Base-by-base conservation (phyloP, 2,113 vertebrate species). In the Labeo rohita region DNA sequence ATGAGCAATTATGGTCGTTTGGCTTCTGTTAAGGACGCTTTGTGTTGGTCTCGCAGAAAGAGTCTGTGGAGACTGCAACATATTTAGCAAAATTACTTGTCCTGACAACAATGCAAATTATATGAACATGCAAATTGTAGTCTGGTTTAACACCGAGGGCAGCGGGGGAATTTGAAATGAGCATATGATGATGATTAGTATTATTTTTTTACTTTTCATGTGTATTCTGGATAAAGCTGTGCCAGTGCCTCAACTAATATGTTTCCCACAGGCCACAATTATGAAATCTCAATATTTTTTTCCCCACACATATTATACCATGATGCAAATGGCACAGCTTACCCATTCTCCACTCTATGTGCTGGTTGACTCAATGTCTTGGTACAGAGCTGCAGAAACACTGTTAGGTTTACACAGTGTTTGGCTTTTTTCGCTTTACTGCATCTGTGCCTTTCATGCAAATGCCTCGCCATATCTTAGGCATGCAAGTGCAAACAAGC, bases 391-490 rank as follows among this genome's bases (percentile, higher is more conserved):
- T 50, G 43, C 2, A 49, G n/a, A n/a, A 50, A 75, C n/a, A 12
- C 43, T 49, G 43, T 45, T 73, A 10, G 15, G 8, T 39, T 70
- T 21, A 21, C 18, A n/a, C 39, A 21, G 88, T 49, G 89, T 90
- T 90, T 89, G 21, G 76, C 5, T 88, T 88, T 90, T 87, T 76
- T n/a, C 84, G 76, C 87, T 83, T 65, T 88, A 59, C 39, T 90
- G 74, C 83, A 21, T 45, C 78, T 86, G 84, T 80, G 85, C 77
- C 86, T 68, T 89, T 83, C 52, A 86, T 91, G 90, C 87, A 90
- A 91, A 92, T 90, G 89, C 78, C 56, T 86, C 36, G 21, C 23
- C 83, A 83, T 88, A 86, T 89, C 87, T 90, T 89, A 61, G 83
- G 80, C 89, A 84, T 90, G 84, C 79, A 85, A 88, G 87, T 88